phyloP scores from a whole-genome alignment of 1,140 invertebrate species.

The Dryas iulia region DNA sequence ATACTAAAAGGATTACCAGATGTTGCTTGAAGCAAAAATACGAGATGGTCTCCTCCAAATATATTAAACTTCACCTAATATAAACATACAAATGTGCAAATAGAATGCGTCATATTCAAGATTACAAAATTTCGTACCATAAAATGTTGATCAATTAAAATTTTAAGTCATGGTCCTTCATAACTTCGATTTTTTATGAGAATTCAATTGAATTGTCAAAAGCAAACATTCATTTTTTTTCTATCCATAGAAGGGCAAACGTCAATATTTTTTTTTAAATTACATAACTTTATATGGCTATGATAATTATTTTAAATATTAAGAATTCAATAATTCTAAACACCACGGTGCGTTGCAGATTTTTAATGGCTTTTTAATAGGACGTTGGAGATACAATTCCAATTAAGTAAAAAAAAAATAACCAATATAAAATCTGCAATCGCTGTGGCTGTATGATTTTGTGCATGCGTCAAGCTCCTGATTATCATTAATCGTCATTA shows the following conservation, averaged over 20 bases:
- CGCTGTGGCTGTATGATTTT: constrained; percentile 50
- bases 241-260: constrained; percentile 23
- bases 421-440: not conserved
- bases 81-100: constrained; percentile 30
- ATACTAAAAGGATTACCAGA: constrained; percentile 21
- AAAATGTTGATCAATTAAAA: constrained; percentile 73
- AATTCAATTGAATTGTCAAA: constrained; percentile 8
- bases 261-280: constrained; percentile 31
- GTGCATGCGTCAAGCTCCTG: constrained; percentile 63
- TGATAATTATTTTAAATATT: constrained; percentile 25
- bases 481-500: constrained; percentile 38
- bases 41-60: constrained; percentile 30
- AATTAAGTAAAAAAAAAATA: not conserved
- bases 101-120: constrained; percentile 30
- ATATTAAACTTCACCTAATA: constrained; percentile 26
- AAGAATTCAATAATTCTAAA: constrained; percentile 8
- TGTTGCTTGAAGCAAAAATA: constrained; percentile 35
- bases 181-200: constrained; percentile 38
- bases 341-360: not conserved
- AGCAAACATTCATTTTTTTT: constrained; percentile 8
- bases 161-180: constrained; percentile 66
- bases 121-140: constrained; percentile 42
- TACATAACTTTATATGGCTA: constrained; percentile 36
- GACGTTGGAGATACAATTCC: not conserved
- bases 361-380: not conserved